phyloP scores from a whole-genome alignment of 2,888 invertebrate genomes.

The Harpalus rufipes region DNA sequence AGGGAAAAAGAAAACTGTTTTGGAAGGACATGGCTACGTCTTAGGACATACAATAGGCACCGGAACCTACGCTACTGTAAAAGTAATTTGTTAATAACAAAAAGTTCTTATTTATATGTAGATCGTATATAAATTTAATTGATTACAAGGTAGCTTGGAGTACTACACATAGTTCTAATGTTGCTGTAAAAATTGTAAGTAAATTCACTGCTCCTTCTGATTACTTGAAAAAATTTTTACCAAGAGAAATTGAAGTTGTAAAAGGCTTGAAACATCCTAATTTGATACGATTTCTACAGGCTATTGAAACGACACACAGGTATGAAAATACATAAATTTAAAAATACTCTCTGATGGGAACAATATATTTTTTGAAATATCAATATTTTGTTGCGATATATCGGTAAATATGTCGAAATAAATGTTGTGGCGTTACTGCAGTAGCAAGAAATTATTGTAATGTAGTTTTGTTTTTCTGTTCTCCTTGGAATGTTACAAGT shows the following conservation, averaged over 20 bases:
- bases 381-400: no score
- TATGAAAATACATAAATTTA: slow-evolving; percentile 72
- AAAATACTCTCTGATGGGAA: background rate
- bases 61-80: slow-evolving; percentile 91
- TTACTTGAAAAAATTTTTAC: slow-evolving; percentile 88
- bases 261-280: slow-evolving; percentile 89
- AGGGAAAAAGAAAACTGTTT: slow-evolving; percentile 81
- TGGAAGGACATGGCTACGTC: slow-evolving; percentile 88
- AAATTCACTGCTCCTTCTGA: slow-evolving; percentile 90
- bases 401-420: no score
- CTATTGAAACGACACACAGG: slow-evolving; percentile 92
- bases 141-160: slow-evolving; percentile 84
- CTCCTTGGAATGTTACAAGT: no score
- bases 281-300: slow-evolving; percentile 88
- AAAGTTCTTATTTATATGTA: slow-evolving; percentile 18
- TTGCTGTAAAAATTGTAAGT: slow-evolving; percentile 91
- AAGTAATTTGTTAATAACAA: slow-evolving; percentile 77
- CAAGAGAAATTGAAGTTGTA: slow-evolving; percentile 90
- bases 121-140: slow-evolving; percentile 69
- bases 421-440: no score
- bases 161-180: slow-evolving; percentile 85
- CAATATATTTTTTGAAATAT: no score
- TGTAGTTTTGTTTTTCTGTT: no score
- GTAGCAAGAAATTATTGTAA: no score
- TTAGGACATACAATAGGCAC: slow-evolving; percentile 88